A percentile compares a stretch with the other conserved stretches of the same genome.
Evolutionary conservation across 2,113 vertebrate species (phyloP).

Genomic region (Sakesphorus luctuosus): DNA sequence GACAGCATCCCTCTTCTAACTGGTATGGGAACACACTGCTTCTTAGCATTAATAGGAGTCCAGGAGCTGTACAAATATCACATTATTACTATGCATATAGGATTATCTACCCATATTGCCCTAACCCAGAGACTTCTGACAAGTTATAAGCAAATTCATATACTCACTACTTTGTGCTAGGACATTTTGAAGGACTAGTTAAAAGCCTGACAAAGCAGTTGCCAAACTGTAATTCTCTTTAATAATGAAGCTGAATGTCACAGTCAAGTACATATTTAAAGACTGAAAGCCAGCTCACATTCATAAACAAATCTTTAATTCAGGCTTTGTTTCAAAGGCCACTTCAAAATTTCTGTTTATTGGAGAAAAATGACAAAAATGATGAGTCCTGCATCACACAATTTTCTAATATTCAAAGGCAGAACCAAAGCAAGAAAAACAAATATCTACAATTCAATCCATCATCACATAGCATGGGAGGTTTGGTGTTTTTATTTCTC

Average conservation of each 20-base stretch:
- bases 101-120: not conserved
- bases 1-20: not conserved
- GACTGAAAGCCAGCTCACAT: not conserved
- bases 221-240: not conserved
- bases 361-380: not conserved
- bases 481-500: not conserved
- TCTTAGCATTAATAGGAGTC: not conserved
- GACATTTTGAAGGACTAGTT: not conserved
- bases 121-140: not conserved
- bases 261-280: not conserved
- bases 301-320: not conserved
- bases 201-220: not conserved
- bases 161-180: not conserved
- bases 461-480: accelerated
- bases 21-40: not conserved
- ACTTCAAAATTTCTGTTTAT: not conserved
- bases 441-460: not conserved
- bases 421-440: not conserved
- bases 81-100: not conserved
- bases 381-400: not conserved
- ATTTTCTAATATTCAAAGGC: not conserved
- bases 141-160: not conserved
- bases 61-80: not conserved
- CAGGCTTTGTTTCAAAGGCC: not conserved
- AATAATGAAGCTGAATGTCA: not conserved